Base-by-base conservation (phyloP, 2,113 vertebrate genomes). In the Phyllopteryx taeniolatus region DNA sequence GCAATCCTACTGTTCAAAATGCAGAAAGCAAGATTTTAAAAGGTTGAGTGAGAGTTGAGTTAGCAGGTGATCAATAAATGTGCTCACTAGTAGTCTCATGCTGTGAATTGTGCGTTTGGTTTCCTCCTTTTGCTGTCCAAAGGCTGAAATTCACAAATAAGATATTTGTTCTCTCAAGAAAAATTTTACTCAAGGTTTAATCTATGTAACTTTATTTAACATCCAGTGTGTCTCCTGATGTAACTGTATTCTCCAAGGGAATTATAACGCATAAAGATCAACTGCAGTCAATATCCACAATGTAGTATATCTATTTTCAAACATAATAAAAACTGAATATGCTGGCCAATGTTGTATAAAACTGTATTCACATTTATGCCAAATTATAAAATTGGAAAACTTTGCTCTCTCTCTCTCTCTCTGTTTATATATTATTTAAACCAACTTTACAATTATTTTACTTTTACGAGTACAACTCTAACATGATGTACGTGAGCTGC, bases 281-380 rank as follows among this genome's bases (percentile, higher is more conserved):
- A 65, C 42, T 65, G 42, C n/a, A 65, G 43, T 51, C 33, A 13
- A 47, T 47, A 66, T 47, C n/a, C n/a, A 47, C 19, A 22, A 66
- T 66, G 43, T 31, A 47, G 62, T 64, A 69, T 82, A 73, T 88
- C 71, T 89, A 85, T 85, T 89, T 91, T 91, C 85, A 2, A 82
- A 86, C 62, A 83, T 57, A 83, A 87, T 89, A 88, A 90, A 89
- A 82, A 39, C 72, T 44, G 77, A 74, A 67, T 78, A 79, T 75
- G 20, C 75, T 68, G 75, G 71, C 78, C 2, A 68, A 22, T 70
- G 66, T 31, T 81, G 59, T 73, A 66, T 31, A 62, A 60, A 47
- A 43, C 5, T 72, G 7, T 74, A 11, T 80, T 65, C 53, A 56
- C 53, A 22, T 65, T 27, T 65, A 44, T 8, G 63, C 42, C 44